These are phyloP conservation scores for Anhinga rufa DNA, from an alignment of 2,113 vertebrate genomes.

Conservation along the genomic window DNA sequence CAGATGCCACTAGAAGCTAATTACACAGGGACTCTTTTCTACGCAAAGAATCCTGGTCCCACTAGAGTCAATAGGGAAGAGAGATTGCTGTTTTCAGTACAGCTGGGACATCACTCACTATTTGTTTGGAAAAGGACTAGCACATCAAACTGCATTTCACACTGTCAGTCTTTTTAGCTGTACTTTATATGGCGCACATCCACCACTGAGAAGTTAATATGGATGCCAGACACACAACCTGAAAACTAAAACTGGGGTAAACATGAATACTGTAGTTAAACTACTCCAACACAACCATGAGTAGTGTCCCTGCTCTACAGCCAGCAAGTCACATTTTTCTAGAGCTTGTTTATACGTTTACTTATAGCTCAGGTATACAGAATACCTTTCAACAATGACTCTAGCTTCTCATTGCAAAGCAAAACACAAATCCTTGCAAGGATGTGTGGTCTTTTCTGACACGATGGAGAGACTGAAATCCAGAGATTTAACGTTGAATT, in stretches of 20 bases:
- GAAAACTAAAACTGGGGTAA: not conserved
- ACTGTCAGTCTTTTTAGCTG: not conserved
- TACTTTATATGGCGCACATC: not conserved
- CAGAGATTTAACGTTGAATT: not conserved
- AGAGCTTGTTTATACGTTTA: not conserved
- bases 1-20: not conserved
- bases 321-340: not conserved
- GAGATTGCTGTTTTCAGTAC: not conserved
- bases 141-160: not conserved
- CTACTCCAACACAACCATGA: not conserved
- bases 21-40: not conserved
- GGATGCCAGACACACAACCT: not conserved
- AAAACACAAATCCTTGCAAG: not conserved
- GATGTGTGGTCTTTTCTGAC: not conserved
- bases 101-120: not conserved
- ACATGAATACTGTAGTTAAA: not conserved
- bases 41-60: not conserved
- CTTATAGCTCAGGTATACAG: not conserved
- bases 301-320: not conserved
- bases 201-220: not conserved
- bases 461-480: not conserved
- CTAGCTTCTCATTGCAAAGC: not conserved
- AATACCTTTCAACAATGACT: not conserved
- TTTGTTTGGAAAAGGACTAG: not conserved
- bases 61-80: not conserved